Evolutionary conservation across 2,113 vertebrate genomes (phyloP).

Genomic region (Bagarius yarrelli): DNA sequence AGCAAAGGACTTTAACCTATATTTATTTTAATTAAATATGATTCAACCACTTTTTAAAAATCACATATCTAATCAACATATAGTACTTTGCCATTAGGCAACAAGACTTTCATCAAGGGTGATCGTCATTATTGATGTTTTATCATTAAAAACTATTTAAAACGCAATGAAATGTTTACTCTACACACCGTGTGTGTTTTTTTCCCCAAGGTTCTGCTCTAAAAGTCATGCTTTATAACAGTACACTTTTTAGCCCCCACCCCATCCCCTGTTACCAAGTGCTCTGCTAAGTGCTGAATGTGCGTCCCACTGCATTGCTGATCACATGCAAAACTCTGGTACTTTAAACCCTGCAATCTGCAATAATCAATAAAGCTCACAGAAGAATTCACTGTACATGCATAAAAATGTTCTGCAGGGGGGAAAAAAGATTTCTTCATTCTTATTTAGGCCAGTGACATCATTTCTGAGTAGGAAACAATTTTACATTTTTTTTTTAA

Average conservation of each 20-base stretch:
- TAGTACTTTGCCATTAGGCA: neutral
- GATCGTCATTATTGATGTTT: neutral
- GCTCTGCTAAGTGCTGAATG: constrained; percentile 37
- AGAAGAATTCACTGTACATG: constrained; percentile 14
- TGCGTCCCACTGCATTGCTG: constrained; percentile 34
- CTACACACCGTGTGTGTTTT: constrained; percentile 9
- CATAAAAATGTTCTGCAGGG: constrained; percentile 36
- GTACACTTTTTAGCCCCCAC: neutral
- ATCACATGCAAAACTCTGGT: constrained; percentile 38
- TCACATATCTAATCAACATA: neutral
- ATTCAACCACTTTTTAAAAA: neutral
- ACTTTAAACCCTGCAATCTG: constrained; percentile 11
- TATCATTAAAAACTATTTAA: neutral
- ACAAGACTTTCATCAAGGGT: neutral
- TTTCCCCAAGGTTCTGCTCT: constrained; percentile 13
- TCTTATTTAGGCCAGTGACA: constrained; percentile 6
- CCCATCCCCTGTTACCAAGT: neutral
- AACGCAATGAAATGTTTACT: neutral
- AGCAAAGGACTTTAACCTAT: neutral
- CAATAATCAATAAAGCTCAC: constrained; percentile 24
- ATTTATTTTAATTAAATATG: neutral
- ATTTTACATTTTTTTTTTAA: neutral
- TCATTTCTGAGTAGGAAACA: constrained; percentile 18
- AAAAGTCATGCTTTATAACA: constrained; percentile 3
- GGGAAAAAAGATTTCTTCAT: constrained; percentile 6